Percentiles rank a stretch among this genome's conserved stretches.
Conservation (phyloP, 2,797 vertebrate species). For the Onychomys leucogaster region DNA sequence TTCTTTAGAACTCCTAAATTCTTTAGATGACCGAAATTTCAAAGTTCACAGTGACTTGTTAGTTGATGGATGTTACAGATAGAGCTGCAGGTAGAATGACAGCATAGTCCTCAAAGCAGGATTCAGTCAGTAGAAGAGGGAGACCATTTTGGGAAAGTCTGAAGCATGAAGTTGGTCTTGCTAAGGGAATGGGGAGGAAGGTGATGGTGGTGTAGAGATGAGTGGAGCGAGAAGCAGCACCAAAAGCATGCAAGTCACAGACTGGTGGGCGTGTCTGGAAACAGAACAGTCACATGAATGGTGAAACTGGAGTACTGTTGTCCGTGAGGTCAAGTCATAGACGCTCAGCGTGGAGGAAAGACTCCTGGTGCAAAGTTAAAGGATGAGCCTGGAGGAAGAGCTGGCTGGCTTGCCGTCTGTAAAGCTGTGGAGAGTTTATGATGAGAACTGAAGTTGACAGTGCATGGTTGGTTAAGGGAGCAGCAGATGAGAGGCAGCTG, state of each 20-base stretch:
- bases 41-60: slow-evolving; percentile 35
- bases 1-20: too few species aligned
- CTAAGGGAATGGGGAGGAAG: slow-evolving; percentile 24
- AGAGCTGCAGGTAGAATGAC: neutral
- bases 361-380: slow-evolving; percentile 32
- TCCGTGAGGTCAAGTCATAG: slow-evolving; percentile 2
- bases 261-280: slow-evolving; percentile 3
- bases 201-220: slow-evolving; percentile 3
- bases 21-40: slow-evolving; percentile 38
- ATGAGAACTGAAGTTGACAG: slow-evolving; percentile 30
- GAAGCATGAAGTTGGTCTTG: slow-evolving; percentile 21
- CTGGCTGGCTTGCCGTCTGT: slow-evolving; percentile 10
- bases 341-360: slow-evolving; percentile 52
- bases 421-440: neutral
- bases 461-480: slow-evolving; percentile 4
- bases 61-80: slow-evolving; percentile 26
- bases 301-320: neutral
- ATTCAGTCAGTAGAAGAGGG: neutral
- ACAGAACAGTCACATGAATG: neutral
- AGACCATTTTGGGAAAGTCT: slow-evolving; percentile 29
- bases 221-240: neutral
- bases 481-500: neutral
- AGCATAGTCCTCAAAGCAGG: neutral
- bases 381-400: slow-evolving; percentile 20
- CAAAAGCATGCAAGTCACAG: neutral